Percentiles rank a stretch among this genome's conserved stretches.
Conservation (phyloP, 2,888 invertebrate species). For the Myopa tessellatipennis region DNA sequence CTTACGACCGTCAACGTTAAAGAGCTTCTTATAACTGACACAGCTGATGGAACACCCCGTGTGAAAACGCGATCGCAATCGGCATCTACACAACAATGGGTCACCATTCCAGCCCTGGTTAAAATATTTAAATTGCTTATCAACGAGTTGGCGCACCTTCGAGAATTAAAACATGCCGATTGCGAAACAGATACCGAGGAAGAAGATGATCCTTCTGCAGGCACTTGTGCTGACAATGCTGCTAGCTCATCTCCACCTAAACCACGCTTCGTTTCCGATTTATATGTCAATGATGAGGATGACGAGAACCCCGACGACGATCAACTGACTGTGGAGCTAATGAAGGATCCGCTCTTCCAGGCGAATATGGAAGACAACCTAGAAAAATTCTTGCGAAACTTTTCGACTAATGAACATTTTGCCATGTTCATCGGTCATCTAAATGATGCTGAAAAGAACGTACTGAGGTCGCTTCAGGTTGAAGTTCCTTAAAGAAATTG, state of each 20-base stretch:
- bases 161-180: constrained; percentile 67
- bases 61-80: constrained; percentile 69
- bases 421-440: constrained; percentile 73
- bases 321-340: constrained; percentile 73
- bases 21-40: constrained; percentile 57
- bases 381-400: constrained; percentile 74
- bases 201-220: constrained; percentile 52
- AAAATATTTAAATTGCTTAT: constrained; percentile 80
- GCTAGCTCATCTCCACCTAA: constrained; percentile 54
- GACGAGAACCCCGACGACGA: constrained; percentile 69
- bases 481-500: constrained; percentile 43
- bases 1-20: constrained; percentile 64
- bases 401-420: constrained; percentile 75
- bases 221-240: constrained; percentile 52
- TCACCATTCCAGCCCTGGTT: constrained; percentile 74
- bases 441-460: constrained; percentile 69
- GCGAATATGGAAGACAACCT: constrained; percentile 75
- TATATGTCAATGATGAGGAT: constrained; percentile 61
- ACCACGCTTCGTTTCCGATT: constrained; percentile 60
- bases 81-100: constrained; percentile 69
- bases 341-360: constrained; percentile 74
- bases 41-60: constrained; percentile 52
- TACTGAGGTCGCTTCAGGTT: constrained; percentile 50
- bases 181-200: constrained; percentile 59
- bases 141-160: constrained; percentile 73